Evolutionary conservation across 1,140 invertebrate species (phyloP).

Genomic region (Drosophila repletoides): DNA sequence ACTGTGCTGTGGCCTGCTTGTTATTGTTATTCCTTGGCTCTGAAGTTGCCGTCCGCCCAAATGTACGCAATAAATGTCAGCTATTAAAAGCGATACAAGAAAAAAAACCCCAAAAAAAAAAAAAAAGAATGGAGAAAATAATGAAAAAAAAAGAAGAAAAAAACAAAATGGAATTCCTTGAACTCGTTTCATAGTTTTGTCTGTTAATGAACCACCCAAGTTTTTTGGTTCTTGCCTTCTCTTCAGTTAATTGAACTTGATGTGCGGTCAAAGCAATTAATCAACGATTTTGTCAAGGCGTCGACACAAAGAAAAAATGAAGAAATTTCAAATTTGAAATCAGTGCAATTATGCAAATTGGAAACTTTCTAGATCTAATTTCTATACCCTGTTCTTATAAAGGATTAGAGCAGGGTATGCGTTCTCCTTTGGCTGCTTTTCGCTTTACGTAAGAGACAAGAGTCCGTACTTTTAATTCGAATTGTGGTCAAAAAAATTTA

Average conservation of each 20-base stretch:
- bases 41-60: conserved; percentile 27
- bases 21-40: conserved; percentile 34
- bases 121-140: too few relatives aligned
- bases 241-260: conserved; percentile 49
- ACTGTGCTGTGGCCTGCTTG: conserved; percentile 24
- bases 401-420: background rate
- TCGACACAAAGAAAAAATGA: conserved; percentile 43
- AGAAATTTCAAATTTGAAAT: conserved; percentile 40
- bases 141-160: background rate
- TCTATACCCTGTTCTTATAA: background rate
- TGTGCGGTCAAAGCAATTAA: conserved; percentile 67
- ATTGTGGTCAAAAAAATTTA: too few relatives aligned
- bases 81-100: conserved; percentile 32
- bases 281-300: conserved; percentile 67
- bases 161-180: background rate
- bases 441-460: too few relatives aligned
- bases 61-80: conserved; percentile 43
- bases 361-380: conserved; percentile 36
- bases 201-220: conserved; percentile 35
- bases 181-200: conserved; percentile 41
- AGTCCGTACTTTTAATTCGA: too few relatives aligned
- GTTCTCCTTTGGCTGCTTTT: too few relatives aligned
- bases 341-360: conserved; percentile 76
- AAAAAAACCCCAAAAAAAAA: background rate
- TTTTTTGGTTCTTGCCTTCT: conserved; percentile 4